Percentiles rank a stretch among this genome's conserved stretches.
These are phyloP conservation scores for Meiosimyza platycephala DNA, from an alignment of 2,888 invertebrate genomes.

Conservation along the genomic window DNA sequence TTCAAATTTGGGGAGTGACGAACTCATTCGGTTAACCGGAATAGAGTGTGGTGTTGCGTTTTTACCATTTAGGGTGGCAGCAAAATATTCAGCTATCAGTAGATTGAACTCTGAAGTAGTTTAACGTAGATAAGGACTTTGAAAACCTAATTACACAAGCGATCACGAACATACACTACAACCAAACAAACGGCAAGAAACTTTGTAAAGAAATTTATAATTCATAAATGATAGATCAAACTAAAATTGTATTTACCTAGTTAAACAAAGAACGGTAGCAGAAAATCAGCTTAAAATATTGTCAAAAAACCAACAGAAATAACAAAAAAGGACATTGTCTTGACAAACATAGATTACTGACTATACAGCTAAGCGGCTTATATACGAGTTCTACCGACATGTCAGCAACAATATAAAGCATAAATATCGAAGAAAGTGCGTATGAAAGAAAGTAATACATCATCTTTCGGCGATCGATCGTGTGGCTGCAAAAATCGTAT, in stretches of 20 bases:
- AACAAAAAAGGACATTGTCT: constrained; percentile 10
- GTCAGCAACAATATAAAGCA: neutral
- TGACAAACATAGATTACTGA: neutral
- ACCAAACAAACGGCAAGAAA: neutral
- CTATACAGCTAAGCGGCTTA: constrained; percentile 8
- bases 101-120: too few relatives aligned
- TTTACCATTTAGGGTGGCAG: too few relatives aligned
- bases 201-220: neutral
- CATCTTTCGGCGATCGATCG: constrained; percentile 7
- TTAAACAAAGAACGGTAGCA: neutral
- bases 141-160: constrained; percentile 17
- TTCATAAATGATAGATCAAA: neutral
- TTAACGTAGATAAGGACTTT: neutral
- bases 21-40: too few relatives aligned
- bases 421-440: neutral
- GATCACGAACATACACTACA: constrained; percentile 18
- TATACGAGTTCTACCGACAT: neutral
- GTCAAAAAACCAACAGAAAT: neutral
- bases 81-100: too few relatives aligned
- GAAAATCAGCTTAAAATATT: constrained; percentile 2
- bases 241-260: neutral
- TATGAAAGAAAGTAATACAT: constrained; percentile 11
- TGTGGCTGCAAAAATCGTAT: neutral
- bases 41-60: too few relatives aligned
- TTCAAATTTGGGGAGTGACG: too few relatives aligned